Base-by-base conservation (phyloP, 1,140 invertebrate species). In the Brachionus rubens region DNA sequence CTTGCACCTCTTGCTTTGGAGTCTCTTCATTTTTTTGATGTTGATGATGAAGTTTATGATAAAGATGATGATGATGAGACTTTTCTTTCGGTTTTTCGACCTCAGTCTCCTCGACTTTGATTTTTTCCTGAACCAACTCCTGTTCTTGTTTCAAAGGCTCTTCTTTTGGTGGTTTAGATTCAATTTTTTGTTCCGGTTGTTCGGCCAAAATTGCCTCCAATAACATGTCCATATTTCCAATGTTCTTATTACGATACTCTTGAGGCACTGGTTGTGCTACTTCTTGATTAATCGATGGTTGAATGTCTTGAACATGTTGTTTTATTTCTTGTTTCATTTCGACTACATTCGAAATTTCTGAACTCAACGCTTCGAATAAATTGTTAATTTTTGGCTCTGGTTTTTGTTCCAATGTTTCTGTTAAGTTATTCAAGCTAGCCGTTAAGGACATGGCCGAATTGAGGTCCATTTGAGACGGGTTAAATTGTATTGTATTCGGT, bases 371-470 rank as follows among this genome's bases (percentile, higher is more conserved):
- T 9, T 36, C 33, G 9, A 36, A 36, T 36, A 36, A 36, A 36
- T 36, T 9, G 9, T 36, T 36, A 3, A 36, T 36, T 36, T 36
- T 36, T 9, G 33, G 33, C 9, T 36, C 33, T 3, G 33, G 9
- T 46, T 46, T 16, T 46, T 7, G 43, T 14, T 14, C 14, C 9
- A 14, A 14, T 14, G 10, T 43, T n/a, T 65, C 40, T 12, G 4
- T 26, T 36, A 65, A 43, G 43, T 65, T 28, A 24, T 65, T 65
- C 24, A 65, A 43, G 30, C 59, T 65, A 43, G 59, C 59, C 24
- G 59, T 65, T 41, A 65, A 24, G 3, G 59, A 65, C 59, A 65
- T 65, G 19, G 59, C 59, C 16, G 59, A 65, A 43, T 65, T 65
- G 2, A 65, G 59, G 19, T 65, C 59, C 59, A 65, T 65, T 41